Evolutionary conservation across 1,140 invertebrate genomes (phyloP).

Genomic region (Drosophila gunungcola): DNA sequence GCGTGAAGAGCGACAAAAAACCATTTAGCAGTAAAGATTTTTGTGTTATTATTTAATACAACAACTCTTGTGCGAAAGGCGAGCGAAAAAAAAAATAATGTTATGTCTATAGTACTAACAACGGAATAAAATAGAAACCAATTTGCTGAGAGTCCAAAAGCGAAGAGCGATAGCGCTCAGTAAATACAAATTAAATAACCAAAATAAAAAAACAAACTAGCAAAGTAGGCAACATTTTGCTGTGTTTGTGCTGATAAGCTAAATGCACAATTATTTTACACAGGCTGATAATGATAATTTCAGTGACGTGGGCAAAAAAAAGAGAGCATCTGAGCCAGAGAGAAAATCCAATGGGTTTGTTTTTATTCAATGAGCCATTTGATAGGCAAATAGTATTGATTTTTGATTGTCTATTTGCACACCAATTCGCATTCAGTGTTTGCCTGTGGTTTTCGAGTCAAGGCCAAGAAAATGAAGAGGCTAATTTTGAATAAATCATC

Average conservation of each 20-base stretch:
- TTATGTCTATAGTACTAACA: constrained; percentile 56
- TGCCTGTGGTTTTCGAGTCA: constrained; percentile 31
- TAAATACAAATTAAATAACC: constrained; percentile 71
- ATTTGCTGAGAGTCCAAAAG: constrained; percentile 47
- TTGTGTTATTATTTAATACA: constrained; percentile 79
- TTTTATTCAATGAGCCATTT: constrained; percentile 43
- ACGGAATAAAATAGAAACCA: constrained; percentile 50
- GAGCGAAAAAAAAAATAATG: constrained; percentile 37
- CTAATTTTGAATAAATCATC: constrained; percentile 42
- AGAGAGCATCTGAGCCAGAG: constrained; percentile 5
- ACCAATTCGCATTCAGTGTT: constrained; percentile 31
- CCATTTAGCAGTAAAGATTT: constrained; percentile 69
- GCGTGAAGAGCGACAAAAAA: constrained; percentile 53
- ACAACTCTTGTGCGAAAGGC: constrained; percentile 48
- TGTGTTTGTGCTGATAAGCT: constrained; percentile 57
- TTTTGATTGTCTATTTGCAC: constrained; percentile 44
- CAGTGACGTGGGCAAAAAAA: constrained; percentile 45
- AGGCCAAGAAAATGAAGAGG: constrained; percentile 21
- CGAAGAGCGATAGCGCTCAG: constrained; percentile 45
- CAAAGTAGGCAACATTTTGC: constrained; percentile 41
- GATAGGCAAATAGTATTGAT: constrained; percentile 58
- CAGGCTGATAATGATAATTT: constrained; percentile 57
- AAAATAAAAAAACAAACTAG: constrained; percentile 29
- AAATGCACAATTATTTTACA: constrained; percentile 69
- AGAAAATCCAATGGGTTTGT: constrained; percentile 16